phyloP scores from a whole-genome alignment of 2,888 invertebrate genomes.

The Osmoderma eremita region DNA sequence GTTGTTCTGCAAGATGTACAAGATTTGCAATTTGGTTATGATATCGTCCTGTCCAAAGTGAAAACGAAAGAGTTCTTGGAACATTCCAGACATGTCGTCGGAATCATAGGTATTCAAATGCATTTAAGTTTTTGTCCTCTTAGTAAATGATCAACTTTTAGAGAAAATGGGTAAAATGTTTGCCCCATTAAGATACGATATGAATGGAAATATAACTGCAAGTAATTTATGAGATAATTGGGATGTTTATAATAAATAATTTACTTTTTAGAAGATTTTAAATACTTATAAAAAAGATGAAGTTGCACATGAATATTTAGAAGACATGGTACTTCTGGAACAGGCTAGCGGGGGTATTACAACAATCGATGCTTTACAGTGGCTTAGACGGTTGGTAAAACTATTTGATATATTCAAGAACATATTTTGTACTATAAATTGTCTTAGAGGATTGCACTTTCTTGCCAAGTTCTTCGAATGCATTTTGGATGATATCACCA shows the following conservation, averaged over 20 bases:
- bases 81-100: constrained; percentile 35
- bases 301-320: constrained; percentile 68
- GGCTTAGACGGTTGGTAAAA: constrained; percentile 59
- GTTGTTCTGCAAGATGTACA: not conserved
- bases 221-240: constrained; percentile 55
- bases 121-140: not conserved
- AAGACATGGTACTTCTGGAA: constrained; percentile 75
- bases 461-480: constrained; percentile 70
- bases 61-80: constrained; percentile 35
- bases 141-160: constrained; percentile 61
- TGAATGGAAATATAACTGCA: constrained; percentile 81
- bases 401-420: too few species aligned
- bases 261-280: constrained; percentile 69
- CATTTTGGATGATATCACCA: constrained; percentile 63
- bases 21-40: constrained; percentile 35
- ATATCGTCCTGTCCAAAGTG: constrained; percentile 23
- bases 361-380: constrained; percentile 39
- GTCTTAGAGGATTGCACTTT: constrained; percentile 72
- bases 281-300: constrained; percentile 67
- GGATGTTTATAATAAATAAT: not conserved
- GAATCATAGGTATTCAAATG: constrained; percentile 33
- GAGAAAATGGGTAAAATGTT: constrained; percentile 80
- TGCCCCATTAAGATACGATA: constrained; percentile 78
- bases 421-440: not conserved
- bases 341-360: constrained; percentile 64